Percentiles rank a stretch among this genome's conserved stretches.
These are phyloP conservation scores for Microtus oregoni DNA, from an alignment of 2,113 vertebrate species.

Conservation along the genomic window DNA sequence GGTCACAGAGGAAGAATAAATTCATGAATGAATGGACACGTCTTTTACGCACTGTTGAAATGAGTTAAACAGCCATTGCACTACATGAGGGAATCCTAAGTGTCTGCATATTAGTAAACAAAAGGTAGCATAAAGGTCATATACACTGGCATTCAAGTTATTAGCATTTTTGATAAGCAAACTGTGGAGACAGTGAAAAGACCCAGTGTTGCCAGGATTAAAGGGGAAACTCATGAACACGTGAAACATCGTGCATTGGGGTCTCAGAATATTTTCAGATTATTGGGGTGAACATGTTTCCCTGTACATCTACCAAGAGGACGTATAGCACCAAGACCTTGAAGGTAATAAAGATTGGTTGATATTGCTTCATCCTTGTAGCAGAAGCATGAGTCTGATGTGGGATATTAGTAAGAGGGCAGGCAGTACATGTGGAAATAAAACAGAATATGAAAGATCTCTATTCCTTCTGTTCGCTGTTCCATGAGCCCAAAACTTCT, in stretches of 20 bases:
- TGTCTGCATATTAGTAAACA: background rate
- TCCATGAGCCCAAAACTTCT: background rate
- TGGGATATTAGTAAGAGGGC: background rate
- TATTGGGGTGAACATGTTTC: background rate
- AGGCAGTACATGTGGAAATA: accelerated
- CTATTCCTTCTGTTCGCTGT: background rate
- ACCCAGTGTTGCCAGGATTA: background rate
- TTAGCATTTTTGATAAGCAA: background rate
- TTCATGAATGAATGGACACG: background rate
- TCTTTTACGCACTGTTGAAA: background rate
- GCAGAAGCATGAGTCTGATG: background rate
- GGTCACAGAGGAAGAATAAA: background rate
- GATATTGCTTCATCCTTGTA: background rate
- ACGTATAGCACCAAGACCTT: background rate
- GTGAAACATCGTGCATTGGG: background rate
- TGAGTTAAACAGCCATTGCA: background rate
- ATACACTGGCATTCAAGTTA: background rate
- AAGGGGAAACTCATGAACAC: background rate
- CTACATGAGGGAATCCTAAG: background rate
- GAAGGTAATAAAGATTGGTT: background rate
- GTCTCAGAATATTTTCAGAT: background rate
- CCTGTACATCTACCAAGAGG: background rate
- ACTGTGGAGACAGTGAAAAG: background rate
- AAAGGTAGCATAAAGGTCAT: background rate
- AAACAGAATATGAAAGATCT: background rate